Evolutionary conservation across 2,797 vertebrate genomes (phyloP), one percentile per base, ranked within the genome.

Genomic region (Diceros bicornis): DNA sequence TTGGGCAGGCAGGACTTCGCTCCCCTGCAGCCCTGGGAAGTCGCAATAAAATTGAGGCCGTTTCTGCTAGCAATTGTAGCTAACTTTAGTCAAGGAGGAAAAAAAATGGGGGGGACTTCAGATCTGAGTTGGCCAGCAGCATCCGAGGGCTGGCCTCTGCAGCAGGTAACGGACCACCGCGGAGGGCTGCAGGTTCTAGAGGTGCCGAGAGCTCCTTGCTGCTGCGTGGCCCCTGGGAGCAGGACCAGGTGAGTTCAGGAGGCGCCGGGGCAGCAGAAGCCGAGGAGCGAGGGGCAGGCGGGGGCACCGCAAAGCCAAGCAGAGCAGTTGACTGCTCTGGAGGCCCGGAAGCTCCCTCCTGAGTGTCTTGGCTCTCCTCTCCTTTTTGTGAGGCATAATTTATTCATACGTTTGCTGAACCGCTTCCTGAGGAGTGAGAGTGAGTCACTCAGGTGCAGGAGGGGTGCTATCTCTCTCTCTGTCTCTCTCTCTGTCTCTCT

Each of bases 1-100:
- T 99, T 97, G 97, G 99, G 98, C 99, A 98, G 98, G 98, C 98
- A 98, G 98, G 98, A 98, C 98, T 99, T 97, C 97, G 47, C 98
- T 98, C 98, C 98, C 98, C 98, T 97, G 98, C 98, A 0, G 98
- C 97, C 98, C 98, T 95, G 98, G 98, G 98, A 98, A 98, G 98
- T 98, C 98, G 98, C 93, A 98, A 98, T 98, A 98, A 98, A 98
- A 98, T 96, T 96, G 98, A 98, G 98, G 98, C 96, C 81, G 93
- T 96, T 98, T 97, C 98, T 93, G 97, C 97, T 93, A 92, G 98
- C 92, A 96, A 97, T 98, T 97, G 97, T 98, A 97, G 97, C 93
- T 96, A 98, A 98, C 97, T 98, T 98, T 96, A 89, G 97, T 97
- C 71, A 81, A 97, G 89, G 86, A 44, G 47, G 66, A 92, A 95